phyloP scores from a whole-genome alignment of 2,888 invertebrate species.

The Camptogramma bilineatum region DNA sequence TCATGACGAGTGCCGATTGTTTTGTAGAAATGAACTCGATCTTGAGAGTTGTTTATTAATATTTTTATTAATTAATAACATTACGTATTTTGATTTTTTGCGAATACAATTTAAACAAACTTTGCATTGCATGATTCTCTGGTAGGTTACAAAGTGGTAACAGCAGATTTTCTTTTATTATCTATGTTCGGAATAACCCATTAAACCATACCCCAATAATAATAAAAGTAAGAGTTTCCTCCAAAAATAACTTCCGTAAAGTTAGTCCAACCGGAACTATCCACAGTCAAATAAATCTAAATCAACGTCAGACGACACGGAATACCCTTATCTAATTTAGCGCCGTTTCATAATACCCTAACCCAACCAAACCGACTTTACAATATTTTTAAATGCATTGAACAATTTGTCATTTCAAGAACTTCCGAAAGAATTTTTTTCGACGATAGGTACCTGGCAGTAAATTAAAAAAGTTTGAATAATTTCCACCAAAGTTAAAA shows the following conservation, averaged over 20 bases:
- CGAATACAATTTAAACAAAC: not conserved
- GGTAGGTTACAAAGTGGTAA: not conserved
- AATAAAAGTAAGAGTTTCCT: conserved; percentile 61
- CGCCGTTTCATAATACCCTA: conserved; percentile 17
- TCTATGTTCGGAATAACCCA: not conserved
- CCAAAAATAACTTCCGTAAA: conserved; percentile 19
- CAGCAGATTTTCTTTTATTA: not conserved
- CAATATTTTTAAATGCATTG: conserved; percentile 10
- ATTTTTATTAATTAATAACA: too few relatives aligned
- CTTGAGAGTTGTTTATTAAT: not conserved
- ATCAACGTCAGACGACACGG: conserved; percentile 57
- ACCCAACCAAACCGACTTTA: conserved; percentile 8
- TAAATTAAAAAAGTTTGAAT: conserved; percentile 53
- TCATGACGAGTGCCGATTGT: conserved; percentile 3
- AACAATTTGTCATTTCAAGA: conserved; percentile 6
- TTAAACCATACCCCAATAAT: conserved; percentile 7
- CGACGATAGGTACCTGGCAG: not conserved
- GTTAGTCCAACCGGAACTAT: conserved; percentile 61
- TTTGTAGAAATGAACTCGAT: not conserved
- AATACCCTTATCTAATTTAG: conserved; percentile 38
- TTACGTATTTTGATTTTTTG: too few relatives aligned
- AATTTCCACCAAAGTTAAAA: conserved; percentile 52
- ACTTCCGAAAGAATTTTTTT: too few relatives aligned
- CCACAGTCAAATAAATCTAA: conserved; percentile 69
- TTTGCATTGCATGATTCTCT: too few relatives aligned